These are phyloP conservation scores for Danionella dracula DNA, from an alignment of 2,797 vertebrate species.

Conservation along the genomic window DNA sequence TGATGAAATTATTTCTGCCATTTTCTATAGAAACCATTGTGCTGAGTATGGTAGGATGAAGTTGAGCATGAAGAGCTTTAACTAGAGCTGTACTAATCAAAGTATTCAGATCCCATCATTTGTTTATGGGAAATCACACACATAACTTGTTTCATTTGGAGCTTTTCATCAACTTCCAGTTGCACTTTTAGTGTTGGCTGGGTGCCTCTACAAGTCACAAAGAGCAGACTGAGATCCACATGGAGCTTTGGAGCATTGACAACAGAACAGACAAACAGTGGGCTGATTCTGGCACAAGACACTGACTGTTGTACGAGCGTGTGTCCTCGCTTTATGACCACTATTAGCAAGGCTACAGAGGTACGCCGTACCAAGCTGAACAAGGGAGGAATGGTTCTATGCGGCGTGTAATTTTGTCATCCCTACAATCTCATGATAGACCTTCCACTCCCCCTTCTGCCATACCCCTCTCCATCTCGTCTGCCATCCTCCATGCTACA, in stretches of 20 bases:
- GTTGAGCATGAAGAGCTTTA: no score
- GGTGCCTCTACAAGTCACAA: neutral
- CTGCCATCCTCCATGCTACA: neutral
- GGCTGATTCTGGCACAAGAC: slow-evolving; percentile 17
- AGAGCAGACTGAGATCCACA: slow-evolving; percentile 22
- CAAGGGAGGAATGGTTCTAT: slow-evolving; percentile 27
- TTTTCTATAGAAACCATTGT: no score
- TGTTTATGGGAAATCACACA: no score
- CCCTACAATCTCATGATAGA: slow-evolving; percentile 17
- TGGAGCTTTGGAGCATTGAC: slow-evolving; percentile 20
- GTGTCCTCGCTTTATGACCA: neutral
- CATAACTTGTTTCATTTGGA: neutral
- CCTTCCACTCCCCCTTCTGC: slow-evolving; percentile 25
- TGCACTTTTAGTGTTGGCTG: neutral
- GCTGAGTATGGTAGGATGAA: no score
- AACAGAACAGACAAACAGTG: slow-evolving; percentile 21
- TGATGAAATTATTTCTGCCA: no score
- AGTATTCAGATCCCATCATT: no score
- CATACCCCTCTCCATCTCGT: slow-evolving; percentile 19
- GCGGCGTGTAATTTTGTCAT: slow-evolving; percentile 24
- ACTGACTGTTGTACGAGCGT: slow-evolving; percentile 14
- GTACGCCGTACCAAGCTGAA: slow-evolving; percentile 20
- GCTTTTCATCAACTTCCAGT: neutral
- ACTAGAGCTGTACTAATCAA: no score
- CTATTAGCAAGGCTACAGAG: slow-evolving; percentile 21